Conservation (phyloP, 2,797 vertebrate genomes). For the Syngnathus rostellatus region DNA sequence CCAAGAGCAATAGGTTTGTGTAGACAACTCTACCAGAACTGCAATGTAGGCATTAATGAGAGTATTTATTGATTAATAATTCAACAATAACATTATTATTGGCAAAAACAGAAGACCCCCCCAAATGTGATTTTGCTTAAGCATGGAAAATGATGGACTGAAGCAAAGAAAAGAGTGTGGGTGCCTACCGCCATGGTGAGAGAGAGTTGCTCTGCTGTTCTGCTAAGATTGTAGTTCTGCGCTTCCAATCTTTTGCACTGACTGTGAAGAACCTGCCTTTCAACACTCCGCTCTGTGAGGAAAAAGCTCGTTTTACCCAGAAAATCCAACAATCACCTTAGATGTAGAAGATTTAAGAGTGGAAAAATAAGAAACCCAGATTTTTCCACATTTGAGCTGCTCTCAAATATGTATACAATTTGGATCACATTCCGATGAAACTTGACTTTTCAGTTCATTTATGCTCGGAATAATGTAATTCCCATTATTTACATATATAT, state of each 20-base stretch:
- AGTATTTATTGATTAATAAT: too few species aligned
- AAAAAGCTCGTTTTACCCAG: background rate
- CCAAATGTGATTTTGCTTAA: too few species aligned
- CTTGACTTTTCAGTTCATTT: background rate
- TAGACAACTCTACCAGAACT: too few species aligned
- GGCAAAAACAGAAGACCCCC: too few species aligned
- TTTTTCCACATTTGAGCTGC: background rate
- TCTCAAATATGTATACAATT: background rate
- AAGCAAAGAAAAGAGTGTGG: background rate
- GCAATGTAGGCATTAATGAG: too few species aligned
- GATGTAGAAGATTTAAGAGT: background rate
- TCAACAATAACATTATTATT: too few species aligned
- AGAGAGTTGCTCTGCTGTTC: constrained; percentile 84
- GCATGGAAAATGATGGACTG: background rate
- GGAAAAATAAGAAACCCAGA: background rate
- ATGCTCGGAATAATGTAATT: background rate
- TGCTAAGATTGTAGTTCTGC: constrained; percentile 81
- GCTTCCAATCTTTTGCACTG: constrained; percentile 85
- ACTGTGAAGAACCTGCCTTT: constrained; percentile 81
- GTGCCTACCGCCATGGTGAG: constrained; percentile 82
- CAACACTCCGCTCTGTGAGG: constrained; percentile 75
- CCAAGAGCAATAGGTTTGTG: too few species aligned
- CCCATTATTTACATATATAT: background rate
- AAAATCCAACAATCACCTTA: background rate
- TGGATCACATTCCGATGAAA: background rate